Evolutionary conservation across 2,888 invertebrate species (phyloP).

Genomic region (Siphlonurus alternatus): DNA sequence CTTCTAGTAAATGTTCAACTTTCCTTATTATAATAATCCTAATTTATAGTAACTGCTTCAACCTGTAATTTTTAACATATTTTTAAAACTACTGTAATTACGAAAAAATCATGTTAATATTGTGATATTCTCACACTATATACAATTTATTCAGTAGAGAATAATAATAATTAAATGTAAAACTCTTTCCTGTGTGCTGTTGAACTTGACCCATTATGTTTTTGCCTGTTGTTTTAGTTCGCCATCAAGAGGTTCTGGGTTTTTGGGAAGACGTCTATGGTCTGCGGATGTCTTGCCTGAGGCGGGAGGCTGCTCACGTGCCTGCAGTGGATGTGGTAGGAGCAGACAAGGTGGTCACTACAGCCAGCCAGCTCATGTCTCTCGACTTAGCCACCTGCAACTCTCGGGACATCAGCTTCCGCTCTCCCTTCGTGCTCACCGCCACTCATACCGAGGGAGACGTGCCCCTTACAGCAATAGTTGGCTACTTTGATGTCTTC

Average conservation of each 20-base stretch:
- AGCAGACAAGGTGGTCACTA: constrained; percentile 45
- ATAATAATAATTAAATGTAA: too few species aligned
- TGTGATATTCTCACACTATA: too few species aligned
- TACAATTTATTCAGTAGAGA: too few species aligned
- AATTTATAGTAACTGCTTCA: too few species aligned
- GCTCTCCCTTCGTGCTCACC: constrained; percentile 20
- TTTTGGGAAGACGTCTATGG: constrained; percentile 93
- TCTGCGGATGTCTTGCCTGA: constrained; percentile 85
- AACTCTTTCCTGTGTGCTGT: too few species aligned
- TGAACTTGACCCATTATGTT: too few species aligned
- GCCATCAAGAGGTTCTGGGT: constrained; percentile 52
- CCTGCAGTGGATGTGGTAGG: constrained; percentile 51
- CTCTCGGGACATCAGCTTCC: constrained; percentile 34
- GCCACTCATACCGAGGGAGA: constrained; percentile 7
- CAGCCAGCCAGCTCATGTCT: constrained; percentile 43
- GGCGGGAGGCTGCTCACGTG: constrained; percentile 63
- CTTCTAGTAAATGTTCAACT: too few species aligned
- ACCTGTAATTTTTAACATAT: too few species aligned
- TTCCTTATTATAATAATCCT: too few species aligned
- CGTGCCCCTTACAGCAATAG: constrained; percentile 58
- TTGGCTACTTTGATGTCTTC: constrained; percentile 82
- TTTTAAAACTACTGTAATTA: too few species aligned
- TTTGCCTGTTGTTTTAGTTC: constrained; percentile 30
- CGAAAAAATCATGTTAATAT: too few species aligned
- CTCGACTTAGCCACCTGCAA: constrained; percentile 58